These are phyloP conservation scores for Ostrea edulis DNA, from an alignment of 1,140 invertebrate genomes.

Conservation along the genomic window DNA sequence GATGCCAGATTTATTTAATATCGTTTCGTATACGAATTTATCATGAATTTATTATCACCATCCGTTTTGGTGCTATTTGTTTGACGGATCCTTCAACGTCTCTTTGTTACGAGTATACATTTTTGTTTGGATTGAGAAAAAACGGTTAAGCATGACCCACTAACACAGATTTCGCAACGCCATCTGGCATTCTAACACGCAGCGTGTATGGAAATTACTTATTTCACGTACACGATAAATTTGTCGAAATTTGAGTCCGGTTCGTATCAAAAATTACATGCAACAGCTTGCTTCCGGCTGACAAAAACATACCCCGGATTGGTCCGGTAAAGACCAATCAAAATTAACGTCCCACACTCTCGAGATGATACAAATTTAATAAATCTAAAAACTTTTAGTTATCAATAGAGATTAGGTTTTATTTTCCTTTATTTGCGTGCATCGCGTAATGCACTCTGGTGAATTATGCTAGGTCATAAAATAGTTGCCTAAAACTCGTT, in stretches of 20 bases:
- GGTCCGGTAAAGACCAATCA: not conserved
- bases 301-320: not conserved
- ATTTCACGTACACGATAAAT: conserved; percentile 15
- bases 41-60: not conserved
- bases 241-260: conserved; percentile 20
- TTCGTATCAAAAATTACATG: conserved; percentile 21
- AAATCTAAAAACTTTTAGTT: not conserved
- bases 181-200: not conserved
- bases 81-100: not conserved
- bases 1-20: not conserved
- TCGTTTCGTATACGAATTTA: not conserved
- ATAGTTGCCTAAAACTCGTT: not conserved
- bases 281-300: conserved; percentile 16
- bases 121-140: not conserved
- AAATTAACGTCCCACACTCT: not conserved
- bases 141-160: not conserved
- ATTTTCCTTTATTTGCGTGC: not conserved
- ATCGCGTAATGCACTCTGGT: not conserved
- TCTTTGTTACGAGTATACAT: not conserved
- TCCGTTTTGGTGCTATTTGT: not conserved
- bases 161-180: not conserved
- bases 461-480: not conserved
- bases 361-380: not conserved
- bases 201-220: not conserved
- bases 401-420: not conserved